Evolutionary conservation across 2,113 vertebrate genomes (phyloP), one percentile per base, ranked within the genome.

Genomic region (Petrocephalus zakoni): DNA sequence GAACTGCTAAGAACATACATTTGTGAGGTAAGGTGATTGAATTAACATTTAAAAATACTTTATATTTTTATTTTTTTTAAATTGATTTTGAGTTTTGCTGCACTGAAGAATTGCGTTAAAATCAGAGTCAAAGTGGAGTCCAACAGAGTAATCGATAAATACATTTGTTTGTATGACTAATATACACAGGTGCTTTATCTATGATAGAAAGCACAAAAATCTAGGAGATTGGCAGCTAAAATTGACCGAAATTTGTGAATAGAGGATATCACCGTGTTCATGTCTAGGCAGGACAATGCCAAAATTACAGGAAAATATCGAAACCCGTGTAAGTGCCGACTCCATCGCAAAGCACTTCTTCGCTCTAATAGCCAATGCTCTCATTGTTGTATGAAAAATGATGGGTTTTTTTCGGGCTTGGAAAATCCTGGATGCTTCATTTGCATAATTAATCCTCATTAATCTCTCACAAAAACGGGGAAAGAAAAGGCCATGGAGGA

Each of bases 361-460:
- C 82, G 46, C 22, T 52, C n/a, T 52, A 51, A 78, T 78, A 42
- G 72, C 72, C 5, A 13, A 25, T 52, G 11, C 21, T 49, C 49
- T 52, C 82, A 51, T 47, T 85, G 82, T 49, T 51, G 49, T 52
- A 51, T 49, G 82, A 51, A 85, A 84, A 84, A 84, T 51, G n/a
- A 25, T 47, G 22, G 8, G 49, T n/a, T 84, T 42, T 84, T 49
- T 51, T 85, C 52, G n/a, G 82, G 46, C 82, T 51, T 25, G 82
- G 82, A 85, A 51, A 85, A 85, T 85, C 82, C 82, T 52, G n/a
- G 49, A 25, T 22, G 49, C 46, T 52, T 85, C 49, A 52, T 85
- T 51, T 85, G 46, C 82, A 85, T 85, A 85, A 85, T 85, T 85
- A 85, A 85, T 85, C 46, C 82, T 49, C 22, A 47, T 52, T 51